Percentiles rank a stretch among this genome's conserved stretches.
phyloP scores from a whole-genome alignment of 2,797 vertebrate genomes.

The Onychomys arenicola region DNA sequence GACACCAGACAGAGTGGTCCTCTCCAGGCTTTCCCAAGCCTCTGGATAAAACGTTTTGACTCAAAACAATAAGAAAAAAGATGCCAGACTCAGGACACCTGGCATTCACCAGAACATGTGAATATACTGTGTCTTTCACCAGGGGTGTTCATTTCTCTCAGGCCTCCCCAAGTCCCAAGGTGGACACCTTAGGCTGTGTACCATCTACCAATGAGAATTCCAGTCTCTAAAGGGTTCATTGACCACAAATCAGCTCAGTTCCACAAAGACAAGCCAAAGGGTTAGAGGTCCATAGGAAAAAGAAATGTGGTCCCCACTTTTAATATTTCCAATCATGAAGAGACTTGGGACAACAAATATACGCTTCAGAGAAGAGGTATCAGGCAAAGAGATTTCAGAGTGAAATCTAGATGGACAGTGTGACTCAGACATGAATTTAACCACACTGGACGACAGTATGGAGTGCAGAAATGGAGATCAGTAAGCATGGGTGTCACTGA shows the following conservation, averaged over 20 bases:
- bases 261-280: background rate
- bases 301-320: background rate
- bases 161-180: background rate
- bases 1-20: background rate
- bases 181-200: background rate
- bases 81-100: background rate
- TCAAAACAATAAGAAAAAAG: background rate
- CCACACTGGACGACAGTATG: background rate
- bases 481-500: background rate
- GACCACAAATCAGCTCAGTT: background rate
- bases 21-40: background rate
- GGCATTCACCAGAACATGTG: background rate
- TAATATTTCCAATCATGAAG: background rate
- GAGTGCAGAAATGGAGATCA: background rate
- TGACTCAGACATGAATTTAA: background rate
- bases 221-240: background rate
- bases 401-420: background rate
- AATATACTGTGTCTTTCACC: background rate
- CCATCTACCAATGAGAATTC: background rate
- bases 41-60: background rate
- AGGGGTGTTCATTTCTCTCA: background rate
- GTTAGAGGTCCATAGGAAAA: background rate
- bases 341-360: background rate
- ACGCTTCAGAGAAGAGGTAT: background rate
- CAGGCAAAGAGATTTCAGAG: background rate